A percentile compares a stretch with the other conserved stretches of the same genome.
Evolutionary conservation across 2,888 invertebrate species (phyloP).

Genomic region (Pachliopta kotzebuea): DNA sequence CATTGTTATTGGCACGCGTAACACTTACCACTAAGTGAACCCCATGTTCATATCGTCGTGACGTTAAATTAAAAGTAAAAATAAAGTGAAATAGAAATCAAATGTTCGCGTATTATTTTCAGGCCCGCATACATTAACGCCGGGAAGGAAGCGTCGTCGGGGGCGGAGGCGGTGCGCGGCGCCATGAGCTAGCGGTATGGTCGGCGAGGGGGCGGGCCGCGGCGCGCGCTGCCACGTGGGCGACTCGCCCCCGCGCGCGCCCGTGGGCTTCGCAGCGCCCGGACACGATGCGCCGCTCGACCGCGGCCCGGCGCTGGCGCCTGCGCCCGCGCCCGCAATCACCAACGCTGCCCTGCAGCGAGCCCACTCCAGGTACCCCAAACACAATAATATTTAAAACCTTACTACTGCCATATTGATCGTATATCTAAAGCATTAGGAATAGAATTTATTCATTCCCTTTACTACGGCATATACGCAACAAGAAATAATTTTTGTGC

Average conservation of each 20-base stretch:
- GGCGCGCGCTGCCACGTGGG: conserved; percentile 83
- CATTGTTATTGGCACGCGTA: no score
- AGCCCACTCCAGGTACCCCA: conserved; percentile 82
- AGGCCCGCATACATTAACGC: conserved; percentile 42
- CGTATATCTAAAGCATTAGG: no score
- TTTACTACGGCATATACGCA: no score
- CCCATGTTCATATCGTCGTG: no score
- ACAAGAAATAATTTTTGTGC: no score
- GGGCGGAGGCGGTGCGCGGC: conserved; percentile 57
- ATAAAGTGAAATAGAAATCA: conserved; percentile 2
- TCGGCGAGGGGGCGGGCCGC: conserved; percentile 83
- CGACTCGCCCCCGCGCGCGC: conserved; percentile 81
- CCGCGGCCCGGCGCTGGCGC: conserved; percentile 65
- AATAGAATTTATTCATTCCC: no score
- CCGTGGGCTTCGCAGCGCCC: conserved; percentile 80
- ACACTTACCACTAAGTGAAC: no score
- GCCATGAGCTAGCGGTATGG: conserved; percentile 79
- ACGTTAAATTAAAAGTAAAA: no score
- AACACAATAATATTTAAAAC: neutral
- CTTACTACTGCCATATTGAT: no score
- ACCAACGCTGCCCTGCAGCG: conserved; percentile 80
- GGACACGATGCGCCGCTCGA: conserved; percentile 81
- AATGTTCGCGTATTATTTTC: conserved; percentile 3
- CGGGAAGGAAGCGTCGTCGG: conserved; percentile 56
- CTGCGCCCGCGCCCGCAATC: conserved; percentile 66